Evolutionary conservation across 2,888 invertebrate species (phyloP), one percentile per base, ranked within the genome.

Genomic region (Drosophila niveifrons): DNA sequence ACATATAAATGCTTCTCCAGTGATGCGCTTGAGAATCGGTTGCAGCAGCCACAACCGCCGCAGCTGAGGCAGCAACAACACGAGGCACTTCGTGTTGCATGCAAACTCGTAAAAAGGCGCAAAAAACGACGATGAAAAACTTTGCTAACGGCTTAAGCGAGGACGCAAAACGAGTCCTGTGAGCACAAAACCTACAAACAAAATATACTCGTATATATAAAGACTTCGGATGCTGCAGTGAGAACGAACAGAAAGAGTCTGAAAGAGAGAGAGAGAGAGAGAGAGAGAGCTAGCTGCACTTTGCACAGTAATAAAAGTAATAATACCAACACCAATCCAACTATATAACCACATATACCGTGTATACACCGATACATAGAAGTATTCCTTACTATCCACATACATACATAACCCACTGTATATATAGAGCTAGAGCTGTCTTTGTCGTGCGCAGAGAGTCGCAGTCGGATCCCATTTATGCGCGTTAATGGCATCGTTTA

Each of bases 401-500:
- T 9, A 9, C n/a, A 31, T 31, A 31, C n/a, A 3, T 36, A 36
- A 4, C 11, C 6, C 10, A 11, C 11, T 15, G n/a, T 34, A 55
- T n/a, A 55, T n/a, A 46, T 39, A 50, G 52, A 39, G n/a, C 51
- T 43, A 28, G 44, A n/a, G 46, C 29, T 52, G 47, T 43, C 18
- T 51, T 58, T 65, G 62, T 71, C 65, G 76, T 85, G 84, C 84
- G 84, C 84, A 85, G 80, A 72, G 75, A 72, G 75, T 73, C 39
- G 39, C 13, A 15, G 6, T 15, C 70, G 48, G 61, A 68, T 61
- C 53, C 41, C 61, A 77, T 81, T 87, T 87, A 80, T 89, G 88
- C 83, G 87, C 87, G 85, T 88, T 88, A 88, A 88, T 88, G 82
- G 88, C 88, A 85, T 82, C 89, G 88, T 88, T 88, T 88, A 82